A percentile compares a stretch with the other conserved stretches of the same genome.
Evolutionary conservation across 1,140 invertebrate genomes (phyloP).

Genomic region (Procambarus virginalis): DNA sequence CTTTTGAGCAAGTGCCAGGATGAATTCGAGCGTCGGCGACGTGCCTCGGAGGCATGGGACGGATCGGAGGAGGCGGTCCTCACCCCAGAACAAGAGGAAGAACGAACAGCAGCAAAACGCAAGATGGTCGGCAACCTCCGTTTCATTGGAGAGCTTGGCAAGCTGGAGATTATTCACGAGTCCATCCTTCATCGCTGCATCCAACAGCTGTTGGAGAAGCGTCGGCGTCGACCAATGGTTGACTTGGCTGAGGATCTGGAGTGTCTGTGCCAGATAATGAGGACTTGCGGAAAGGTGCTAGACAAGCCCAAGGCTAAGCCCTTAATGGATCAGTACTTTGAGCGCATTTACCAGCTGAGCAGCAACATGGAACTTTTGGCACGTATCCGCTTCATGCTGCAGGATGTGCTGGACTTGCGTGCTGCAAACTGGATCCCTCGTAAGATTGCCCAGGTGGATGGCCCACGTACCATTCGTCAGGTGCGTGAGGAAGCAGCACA

Average conservation of each 20-base stretch:
- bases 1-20: constrained; percentile 94
- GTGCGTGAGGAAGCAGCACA: constrained; percentile 73
- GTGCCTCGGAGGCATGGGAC: constrained; percentile 66
- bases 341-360: constrained; percentile 89
- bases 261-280: constrained; percentile 98
- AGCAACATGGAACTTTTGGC: constrained; percentile 88
- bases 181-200: constrained; percentile 94
- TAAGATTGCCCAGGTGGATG: constrained; percentile 81
- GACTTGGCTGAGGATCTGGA: constrained; percentile 94
- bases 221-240: constrained; percentile 79
- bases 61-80: constrained; percentile 76
- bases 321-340: constrained; percentile 94
- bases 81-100: constrained; percentile 90
- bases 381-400: constrained; percentile 96
- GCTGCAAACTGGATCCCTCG: constrained; percentile 90
- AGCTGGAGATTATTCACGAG: constrained; percentile 95
- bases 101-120: constrained; percentile 90
- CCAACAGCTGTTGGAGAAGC: constrained; percentile 83
- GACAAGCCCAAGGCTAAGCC: constrained; percentile 90
- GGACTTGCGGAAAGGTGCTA: constrained; percentile 95
- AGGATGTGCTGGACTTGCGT: constrained; percentile 94
- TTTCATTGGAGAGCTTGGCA: constrained; percentile 97
- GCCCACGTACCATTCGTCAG: constrained; percentile 87
- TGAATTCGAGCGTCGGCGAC: constrained; percentile 91
- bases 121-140: constrained; percentile 98